Evolutionary conservation across 1,140 invertebrate species (phyloP).

Genomic region (Penaeus chinensis): DNA sequence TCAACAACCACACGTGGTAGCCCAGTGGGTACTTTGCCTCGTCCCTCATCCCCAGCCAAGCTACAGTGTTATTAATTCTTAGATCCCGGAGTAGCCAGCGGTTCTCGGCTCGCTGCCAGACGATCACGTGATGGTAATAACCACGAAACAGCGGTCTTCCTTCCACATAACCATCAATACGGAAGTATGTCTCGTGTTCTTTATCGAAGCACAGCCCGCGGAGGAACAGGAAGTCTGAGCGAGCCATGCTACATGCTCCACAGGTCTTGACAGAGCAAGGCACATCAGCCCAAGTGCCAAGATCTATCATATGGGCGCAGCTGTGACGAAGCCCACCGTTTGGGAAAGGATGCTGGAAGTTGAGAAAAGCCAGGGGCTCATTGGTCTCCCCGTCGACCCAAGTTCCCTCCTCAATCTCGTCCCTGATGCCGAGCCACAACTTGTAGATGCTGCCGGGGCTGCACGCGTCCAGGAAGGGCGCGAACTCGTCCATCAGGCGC

Average conservation of each 20-base stretch:
- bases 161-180: background rate
- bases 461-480: slow-evolving; percentile 1
- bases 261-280: background rate
- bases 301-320: background rate
- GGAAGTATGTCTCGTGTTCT: slow-evolving; percentile 5
- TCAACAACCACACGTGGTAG: background rate
- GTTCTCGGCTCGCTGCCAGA: slow-evolving; percentile 12
- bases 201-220: slow-evolving; percentile 30
- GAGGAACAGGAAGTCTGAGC: slow-evolving; percentile 29
- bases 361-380: background rate
- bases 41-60: background rate
- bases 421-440: slow-evolving; percentile 34
- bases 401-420: slow-evolving; percentile 18
- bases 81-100: slow-evolving; percentile 1
- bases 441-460: slow-evolving; percentile 14
- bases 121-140: background rate
- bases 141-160: slow-evolving; percentile 22
- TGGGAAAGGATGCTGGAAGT: slow-evolving; percentile 10
- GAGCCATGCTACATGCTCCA: background rate
- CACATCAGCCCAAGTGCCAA: slow-evolving; percentile 16
- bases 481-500: background rate
- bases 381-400: slow-evolving; percentile 17
- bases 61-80: slow-evolving; percentile 12
- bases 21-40: slow-evolving; percentile 23
- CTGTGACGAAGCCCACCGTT: slow-evolving; percentile 8